Conservation (phyloP, 1,140 invertebrate genomes). For the Bradynema listronoti region DNA sequence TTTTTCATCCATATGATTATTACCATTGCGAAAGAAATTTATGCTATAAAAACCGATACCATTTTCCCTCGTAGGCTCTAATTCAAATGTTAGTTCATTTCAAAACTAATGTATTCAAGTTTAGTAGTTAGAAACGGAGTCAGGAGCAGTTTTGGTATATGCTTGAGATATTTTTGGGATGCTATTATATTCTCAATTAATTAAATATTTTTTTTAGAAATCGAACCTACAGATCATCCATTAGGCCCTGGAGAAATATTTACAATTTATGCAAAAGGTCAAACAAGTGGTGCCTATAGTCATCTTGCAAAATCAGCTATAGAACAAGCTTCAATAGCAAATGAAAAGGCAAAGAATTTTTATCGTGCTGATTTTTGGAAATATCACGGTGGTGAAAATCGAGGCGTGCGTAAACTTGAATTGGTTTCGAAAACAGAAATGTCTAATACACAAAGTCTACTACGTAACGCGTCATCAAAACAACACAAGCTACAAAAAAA, state of each 20-base stretch:
- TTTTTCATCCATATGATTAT: too few relatives aligned
- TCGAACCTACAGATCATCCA: slow-evolving; percentile 43
- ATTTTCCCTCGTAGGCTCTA: too few relatives aligned
- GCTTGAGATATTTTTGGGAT: too few relatives aligned
- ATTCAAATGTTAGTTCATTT: too few relatives aligned
- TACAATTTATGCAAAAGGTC: slow-evolving; percentile 38
- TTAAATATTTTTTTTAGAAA: slow-evolving; percentile 37
- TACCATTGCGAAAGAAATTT: too few relatives aligned
- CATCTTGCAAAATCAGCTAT: slow-evolving; percentile 24
- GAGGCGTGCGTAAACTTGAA: neutral
- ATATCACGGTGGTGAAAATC: slow-evolving; percentile 32
- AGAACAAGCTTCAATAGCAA: slow-evolving; percentile 11
- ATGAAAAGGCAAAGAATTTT: slow-evolving; percentile 14
- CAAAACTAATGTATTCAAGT: too few relatives aligned
- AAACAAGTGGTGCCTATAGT: slow-evolving; percentile 21
- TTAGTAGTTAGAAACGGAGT: too few relatives aligned
- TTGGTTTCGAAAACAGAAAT: neutral
- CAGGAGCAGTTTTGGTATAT: too few relatives aligned
- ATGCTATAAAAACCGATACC: too few relatives aligned
- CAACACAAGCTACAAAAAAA: too few relatives aligned
- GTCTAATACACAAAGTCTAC: neutral
- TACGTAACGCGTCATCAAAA: slow-evolving; percentile 1
- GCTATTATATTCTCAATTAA: too few relatives aligned
- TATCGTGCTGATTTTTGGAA: slow-evolving; percentile 32
- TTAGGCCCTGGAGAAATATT: slow-evolving; percentile 39